Percentiles rank a stretch among this genome's conserved stretches.
phyloP scores from a whole-genome alignment of 2,888 invertebrate species.

The Apoda limacodes region DNA sequence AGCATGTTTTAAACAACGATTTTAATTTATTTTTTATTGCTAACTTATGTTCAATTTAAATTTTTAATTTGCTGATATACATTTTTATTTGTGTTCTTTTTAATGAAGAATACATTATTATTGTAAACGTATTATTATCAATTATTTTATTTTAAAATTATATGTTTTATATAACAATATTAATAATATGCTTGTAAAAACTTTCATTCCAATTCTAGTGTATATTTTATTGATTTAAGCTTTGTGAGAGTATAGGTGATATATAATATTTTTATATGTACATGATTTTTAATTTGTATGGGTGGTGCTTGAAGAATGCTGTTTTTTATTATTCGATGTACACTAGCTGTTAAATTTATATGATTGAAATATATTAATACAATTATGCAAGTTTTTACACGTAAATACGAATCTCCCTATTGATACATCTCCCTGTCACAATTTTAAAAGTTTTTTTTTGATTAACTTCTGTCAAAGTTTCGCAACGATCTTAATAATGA shows the following conservation, averaged over 20 bases:
- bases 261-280: slow-evolving; percentile 55
- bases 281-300: slow-evolving; percentile 40
- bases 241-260: slow-evolving; percentile 49
- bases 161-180: slow-evolving; percentile 33
- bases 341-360: slow-evolving; percentile 28
- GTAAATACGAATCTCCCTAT: slow-evolving; percentile 48
- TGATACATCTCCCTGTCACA: slow-evolving; percentile 28
- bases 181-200: slow-evolving; percentile 47
- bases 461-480: too few species aligned
- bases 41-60: slow-evolving; percentile 26
- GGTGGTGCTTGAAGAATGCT: slow-evolving; percentile 50
- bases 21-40: slow-evolving; percentile 23
- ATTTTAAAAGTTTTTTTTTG: slow-evolving; percentile 21
- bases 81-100: slow-evolving; percentile 30
- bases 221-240: slow-evolving; percentile 48
- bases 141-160: slow-evolving; percentile 23
- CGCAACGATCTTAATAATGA: too few species aligned
- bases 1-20: slow-evolving; percentile 1
- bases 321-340: slow-evolving; percentile 34
- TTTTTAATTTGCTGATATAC: slow-evolving; percentile 51
- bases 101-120: slow-evolving; percentile 34
- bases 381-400: slow-evolving; percentile 15
- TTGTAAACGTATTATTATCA: slow-evolving; percentile 15
- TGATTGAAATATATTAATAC: slow-evolving; percentile 22
- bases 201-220: slow-evolving; percentile 64